phyloP scores from a whole-genome alignment of 1,140 invertebrate genomes.

The Caenorhabditis elegans region DNA sequence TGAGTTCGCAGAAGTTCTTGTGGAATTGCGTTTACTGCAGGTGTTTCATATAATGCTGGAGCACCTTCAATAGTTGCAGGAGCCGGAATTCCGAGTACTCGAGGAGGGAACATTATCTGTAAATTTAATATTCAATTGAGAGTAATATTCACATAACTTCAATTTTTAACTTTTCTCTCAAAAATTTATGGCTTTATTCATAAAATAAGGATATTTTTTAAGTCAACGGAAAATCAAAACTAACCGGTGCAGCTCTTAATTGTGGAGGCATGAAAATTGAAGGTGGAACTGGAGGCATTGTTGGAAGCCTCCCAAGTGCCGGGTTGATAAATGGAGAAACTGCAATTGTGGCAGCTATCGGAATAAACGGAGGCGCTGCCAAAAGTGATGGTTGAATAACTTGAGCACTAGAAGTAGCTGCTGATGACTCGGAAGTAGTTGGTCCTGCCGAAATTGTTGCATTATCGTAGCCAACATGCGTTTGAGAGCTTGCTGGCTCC shows the following conservation, averaged over 20 bases:
- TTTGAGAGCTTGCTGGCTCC: not conserved
- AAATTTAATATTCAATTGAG: not conserved
- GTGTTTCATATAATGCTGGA: not conserved
- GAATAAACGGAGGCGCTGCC: not conserved
- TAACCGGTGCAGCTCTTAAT: not conserved
- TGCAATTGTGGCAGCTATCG: not conserved
- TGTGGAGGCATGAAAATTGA: constrained; percentile 24
- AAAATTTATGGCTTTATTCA: no score
- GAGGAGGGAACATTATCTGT: not conserved
- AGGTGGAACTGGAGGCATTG: not conserved
- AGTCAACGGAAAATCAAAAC: not conserved
- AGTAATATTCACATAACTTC: no score
- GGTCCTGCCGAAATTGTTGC: not conserved
- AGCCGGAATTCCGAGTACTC: not conserved
- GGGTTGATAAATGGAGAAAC: constrained; percentile 9
- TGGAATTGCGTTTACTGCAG: constrained; percentile 1
- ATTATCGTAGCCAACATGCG: not conserved
- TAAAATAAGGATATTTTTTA: no score
- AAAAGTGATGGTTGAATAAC: not conserved
- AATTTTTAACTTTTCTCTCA: no score
- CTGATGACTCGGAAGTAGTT: not conserved
- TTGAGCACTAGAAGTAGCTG: not conserved
- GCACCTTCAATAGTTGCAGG: constrained; percentile 28
- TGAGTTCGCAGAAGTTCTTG: constrained; percentile 40
- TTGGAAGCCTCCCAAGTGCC: not conserved